Base-by-base conservation (phyloP, 2,888 invertebrate species). In the Ephialtes manifestator region DNA sequence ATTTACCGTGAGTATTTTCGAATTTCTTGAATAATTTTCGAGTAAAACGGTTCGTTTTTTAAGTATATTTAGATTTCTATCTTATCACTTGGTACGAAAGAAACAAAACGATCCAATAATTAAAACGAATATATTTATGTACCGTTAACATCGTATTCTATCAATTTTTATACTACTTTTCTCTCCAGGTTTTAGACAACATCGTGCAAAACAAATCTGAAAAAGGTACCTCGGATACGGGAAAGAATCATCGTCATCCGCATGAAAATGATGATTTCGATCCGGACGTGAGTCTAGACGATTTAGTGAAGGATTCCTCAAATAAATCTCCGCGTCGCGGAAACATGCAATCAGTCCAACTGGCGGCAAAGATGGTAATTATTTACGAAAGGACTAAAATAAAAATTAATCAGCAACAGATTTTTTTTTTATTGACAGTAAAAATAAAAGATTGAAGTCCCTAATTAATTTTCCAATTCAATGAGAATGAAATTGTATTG, bases 221-320 rank as follows among this genome's bases (percentile, higher is more conserved):
- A 20, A 90, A 88, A 71, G 86, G 82, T 74, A 48, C 84, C 1
- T 89, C 79, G 76, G 90, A 91, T 72, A 74, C 67, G 3, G 86
- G 83, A 24, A 92, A 85, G 84, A 88, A 67, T 85, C 89, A 91
- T 43, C 89, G 90, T 8, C 88, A 86, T 24, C 79, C 84, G 24
- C 95, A 96, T 86, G 93, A 93, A 31, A 91, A 91, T 11, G 92
- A 93, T 20, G 97, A 97, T 91, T 97, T 97, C 89, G 96, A 97
- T 92, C 96, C 97, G 0, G 96, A 97, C 89, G 96, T 97, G 78
- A 95, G 96, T 84, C 94, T 96, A 81, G 97, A 97, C 90, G 82
- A 85, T 75, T 95, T 95, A 15, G 95, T 95, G 10, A 95, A 96
- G 93, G 91, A 87, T 20, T 87, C 88, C 24, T 75, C 90, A 4